phyloP scores from a whole-genome alignment of 1,140 invertebrate species.

The Drosophila simulans region DNA sequence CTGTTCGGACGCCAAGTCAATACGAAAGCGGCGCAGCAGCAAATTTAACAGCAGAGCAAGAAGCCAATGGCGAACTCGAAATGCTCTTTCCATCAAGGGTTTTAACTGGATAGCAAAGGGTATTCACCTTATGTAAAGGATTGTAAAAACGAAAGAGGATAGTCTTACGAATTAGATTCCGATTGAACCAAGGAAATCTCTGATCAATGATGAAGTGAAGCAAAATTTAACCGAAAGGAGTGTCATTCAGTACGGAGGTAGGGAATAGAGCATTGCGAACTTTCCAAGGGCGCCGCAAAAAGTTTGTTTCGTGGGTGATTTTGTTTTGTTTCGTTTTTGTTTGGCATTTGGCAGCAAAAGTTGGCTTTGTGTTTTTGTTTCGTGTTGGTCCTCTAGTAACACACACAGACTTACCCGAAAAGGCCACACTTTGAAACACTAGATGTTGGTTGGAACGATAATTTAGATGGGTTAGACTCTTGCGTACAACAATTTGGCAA shows the following conservation, averaged over 20 bases:
- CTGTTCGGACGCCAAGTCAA: constrained; percentile 14
- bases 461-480: constrained; percentile 83
- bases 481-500: constrained; percentile 81
- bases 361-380: constrained; percentile 21
- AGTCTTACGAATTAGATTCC: too few species aligned
- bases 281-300: constrained; percentile 1
- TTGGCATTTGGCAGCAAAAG: constrained; percentile 13
- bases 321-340: constrained; percentile 22
- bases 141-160: too few species aligned
- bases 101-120: background rate
- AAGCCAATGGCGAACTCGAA: constrained; percentile 10
- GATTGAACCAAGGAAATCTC: background rate
- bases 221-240: background rate
- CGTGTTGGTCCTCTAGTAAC: constrained; percentile 45
- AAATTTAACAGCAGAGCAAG: constrained; percentile 5
- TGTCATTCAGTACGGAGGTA: background rate
- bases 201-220: background rate
- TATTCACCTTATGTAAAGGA: background rate
- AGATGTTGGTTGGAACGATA: constrained; percentile 86
- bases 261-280: constrained; percentile 26
- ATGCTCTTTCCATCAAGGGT: constrained; percentile 10
- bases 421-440: constrained; percentile 97
- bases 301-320: constrained; percentile 17
- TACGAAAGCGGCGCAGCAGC: constrained; percentile 6
- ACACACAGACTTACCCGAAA: constrained; percentile 92